Base-by-base conservation (phyloP, 2,113 vertebrate genomes). In the Uria lomvia region DNA sequence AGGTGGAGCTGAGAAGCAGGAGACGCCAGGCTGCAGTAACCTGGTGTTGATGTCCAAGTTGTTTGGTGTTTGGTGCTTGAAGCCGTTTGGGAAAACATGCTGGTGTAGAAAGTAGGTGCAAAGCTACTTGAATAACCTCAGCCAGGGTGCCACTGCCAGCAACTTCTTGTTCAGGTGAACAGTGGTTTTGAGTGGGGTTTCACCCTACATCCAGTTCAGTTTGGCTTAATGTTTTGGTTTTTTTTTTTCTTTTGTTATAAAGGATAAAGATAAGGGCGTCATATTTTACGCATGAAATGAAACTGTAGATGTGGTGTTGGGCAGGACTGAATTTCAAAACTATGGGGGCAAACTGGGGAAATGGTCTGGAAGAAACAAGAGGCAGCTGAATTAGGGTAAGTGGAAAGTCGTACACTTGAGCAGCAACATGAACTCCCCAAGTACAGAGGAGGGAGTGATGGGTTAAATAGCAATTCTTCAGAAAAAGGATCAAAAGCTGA, bases 401-500 rank as follows among this genome's bases (percentile, higher is more conserved):
- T 67, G 56, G 89, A 85, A 87, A 30, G 70, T 78, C 0, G 0
- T 65, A 67, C 53, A 45, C 56, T 68, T 42, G 49, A 79, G 62
- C 77, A 78, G 89, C 80, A 56, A 56, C 63, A 34, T 27, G 83
- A 92, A 78, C 40, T 79, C 74, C 38, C 22, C 26, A 11, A 85
- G 76, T 47, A 81, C 12, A 29, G 50, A 58, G 49, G 40, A 68
- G 62, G 67, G 88, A 95, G 58, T 15, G 49, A 49, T 72, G 62
- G 74, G 52, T 92, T 92, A 96, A 86, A 59, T 6, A 88, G 68
- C 59, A 86, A 9, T 71, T 89, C 86, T 96, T 91, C 72, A 85
- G 77, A 52, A 92, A 83, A 95, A 62, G 87, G 94, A 94, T 94
- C 84, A 96, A 96, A 96, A 93, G 90, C 81, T 65, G 74, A 90